Evolutionary conservation across 1,140 invertebrate genomes (phyloP), one percentile per base, ranked within the genome.

Genomic region (Drosophila albomicans): DNA sequence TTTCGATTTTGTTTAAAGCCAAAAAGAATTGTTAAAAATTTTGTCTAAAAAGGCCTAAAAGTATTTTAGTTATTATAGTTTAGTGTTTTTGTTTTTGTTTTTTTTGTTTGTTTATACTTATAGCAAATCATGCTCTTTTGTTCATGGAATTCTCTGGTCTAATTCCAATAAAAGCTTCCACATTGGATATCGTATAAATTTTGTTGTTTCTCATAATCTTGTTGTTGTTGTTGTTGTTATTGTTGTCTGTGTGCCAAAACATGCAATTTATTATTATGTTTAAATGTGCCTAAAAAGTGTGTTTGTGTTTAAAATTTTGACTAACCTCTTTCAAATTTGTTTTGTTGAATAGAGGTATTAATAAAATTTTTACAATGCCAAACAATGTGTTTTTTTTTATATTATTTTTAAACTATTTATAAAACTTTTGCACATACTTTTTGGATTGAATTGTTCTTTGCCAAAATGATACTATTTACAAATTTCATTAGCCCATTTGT

Each of bases 161-260:
- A 82, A 91, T 91, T 91, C 88, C 88, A 91, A 91, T 91, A 91
- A 91, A 91, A 91, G 88, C 88, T 70, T 70, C 61, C 75, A 61
- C 71, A 75, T 76, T 75, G 75, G 75, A 51, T 81, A 84, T 56
- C 75, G 68, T 73, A 76, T 75, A 62, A 75, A 67, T 78, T 88
- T 67, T 65, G 20, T 72, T 66, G 48, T 78, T 85, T 5, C 8
- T 56, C 7, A 28, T 49, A 3, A 64, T 69, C 28, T 64, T 79
- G 15, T 51, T 82, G 51, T 51, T 71, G 28, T 84, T 71, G 28
- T 84, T 79, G 66, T 82, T 77, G 64, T 76, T 78, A 61, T 69
- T 82, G 54, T 62, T 75, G 65, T 66, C 62, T 70, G 63, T 81
- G 59, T 87, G 73, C 59, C 85, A 58, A 79, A 82, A 74, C 63